These are phyloP conservation scores for Nyctibius bracteatus DNA, from an alignment of 2,113 vertebrate genomes.

Conservation along the genomic window DNA sequence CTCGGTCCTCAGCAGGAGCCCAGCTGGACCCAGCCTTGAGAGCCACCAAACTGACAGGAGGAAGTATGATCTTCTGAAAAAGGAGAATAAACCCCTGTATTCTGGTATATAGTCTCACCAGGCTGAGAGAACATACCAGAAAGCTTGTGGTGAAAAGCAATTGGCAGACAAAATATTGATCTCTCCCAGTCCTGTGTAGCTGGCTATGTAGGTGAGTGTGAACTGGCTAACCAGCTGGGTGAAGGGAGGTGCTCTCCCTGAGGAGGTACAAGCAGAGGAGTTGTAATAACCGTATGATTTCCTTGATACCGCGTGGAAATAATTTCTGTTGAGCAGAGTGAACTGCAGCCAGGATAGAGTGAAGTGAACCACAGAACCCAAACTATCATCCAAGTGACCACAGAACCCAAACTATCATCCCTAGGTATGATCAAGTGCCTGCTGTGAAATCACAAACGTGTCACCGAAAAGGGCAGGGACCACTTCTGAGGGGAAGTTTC, in stretches of 20 bases:
- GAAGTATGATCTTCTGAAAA: background rate
- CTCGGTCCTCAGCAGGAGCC: background rate
- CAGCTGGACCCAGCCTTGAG: background rate
- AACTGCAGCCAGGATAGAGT: background rate
- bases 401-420: background rate
- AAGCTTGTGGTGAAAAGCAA: background rate
- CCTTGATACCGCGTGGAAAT: background rate
- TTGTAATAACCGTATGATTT: background rate
- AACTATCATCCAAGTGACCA: background rate
- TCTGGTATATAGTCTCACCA: no score
- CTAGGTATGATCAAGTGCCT: background rate
- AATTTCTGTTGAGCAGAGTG: background rate
- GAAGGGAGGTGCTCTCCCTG: background rate
- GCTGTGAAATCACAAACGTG: background rate
- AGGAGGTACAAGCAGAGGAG: background rate
- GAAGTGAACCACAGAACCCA: background rate
- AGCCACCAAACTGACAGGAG: background rate
- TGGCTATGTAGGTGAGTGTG: background rate
- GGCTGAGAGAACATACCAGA: background rate
- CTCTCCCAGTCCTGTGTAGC: background rate
- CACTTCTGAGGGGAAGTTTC: background rate
- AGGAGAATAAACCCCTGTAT: no score
- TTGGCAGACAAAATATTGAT: background rate
- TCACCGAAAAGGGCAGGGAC: background rate
- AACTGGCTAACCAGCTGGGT: accelerated